These are phyloP conservation scores for Apogon hyalosoma DNA, from an alignment of 2,797 vertebrate species.

Conservation along the genomic window DNA sequence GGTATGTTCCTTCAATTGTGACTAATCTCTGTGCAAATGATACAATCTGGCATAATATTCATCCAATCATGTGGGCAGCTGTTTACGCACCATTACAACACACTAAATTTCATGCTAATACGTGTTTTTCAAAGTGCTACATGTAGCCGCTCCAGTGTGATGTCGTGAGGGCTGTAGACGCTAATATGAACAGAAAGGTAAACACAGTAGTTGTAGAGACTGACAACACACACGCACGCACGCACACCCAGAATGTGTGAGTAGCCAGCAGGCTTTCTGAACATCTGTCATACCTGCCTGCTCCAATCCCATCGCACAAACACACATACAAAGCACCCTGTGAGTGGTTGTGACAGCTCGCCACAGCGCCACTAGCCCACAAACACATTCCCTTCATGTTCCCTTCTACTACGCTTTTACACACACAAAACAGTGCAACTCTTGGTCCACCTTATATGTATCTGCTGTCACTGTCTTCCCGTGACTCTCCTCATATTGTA, in stretches of 20 bases:
- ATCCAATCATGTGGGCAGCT: too few relatives aligned
- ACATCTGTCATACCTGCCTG: slow-evolving; percentile 78
- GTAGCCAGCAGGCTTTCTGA: slow-evolving; percentile 65
- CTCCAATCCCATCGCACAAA: slow-evolving; percentile 64
- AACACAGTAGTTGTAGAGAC: slow-evolving; percentile 48
- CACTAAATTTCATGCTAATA: background rate
- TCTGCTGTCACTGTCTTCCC: too few relatives aligned
- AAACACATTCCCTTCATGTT: slow-evolving; percentile 72
- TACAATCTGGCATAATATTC: background rate
- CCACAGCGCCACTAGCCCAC: slow-evolving; percentile 58
- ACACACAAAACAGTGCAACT: too few relatives aligned
- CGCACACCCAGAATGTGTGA: slow-evolving; percentile 16
- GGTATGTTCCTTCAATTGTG: too few relatives aligned
- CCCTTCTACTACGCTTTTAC: slow-evolving; percentile 12
- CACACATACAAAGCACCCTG: slow-evolving; percentile 4
- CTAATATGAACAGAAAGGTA: slow-evolving; percentile 53
- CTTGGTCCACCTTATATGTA: too few relatives aligned
- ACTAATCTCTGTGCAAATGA: background rate
- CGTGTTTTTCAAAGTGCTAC: background rate
- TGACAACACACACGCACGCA: slow-evolving; percentile 30
- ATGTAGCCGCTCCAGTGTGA: background rate
- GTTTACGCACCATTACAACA: background rate
- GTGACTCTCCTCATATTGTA: too few relatives aligned
- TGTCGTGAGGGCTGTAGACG: background rate
- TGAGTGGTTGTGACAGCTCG: slow-evolving; percentile 64